Evolutionary conservation across 2,888 invertebrate genomes (phyloP), one percentile per base, ranked within the genome.

Genomic region (Netelia melanura): DNA sequence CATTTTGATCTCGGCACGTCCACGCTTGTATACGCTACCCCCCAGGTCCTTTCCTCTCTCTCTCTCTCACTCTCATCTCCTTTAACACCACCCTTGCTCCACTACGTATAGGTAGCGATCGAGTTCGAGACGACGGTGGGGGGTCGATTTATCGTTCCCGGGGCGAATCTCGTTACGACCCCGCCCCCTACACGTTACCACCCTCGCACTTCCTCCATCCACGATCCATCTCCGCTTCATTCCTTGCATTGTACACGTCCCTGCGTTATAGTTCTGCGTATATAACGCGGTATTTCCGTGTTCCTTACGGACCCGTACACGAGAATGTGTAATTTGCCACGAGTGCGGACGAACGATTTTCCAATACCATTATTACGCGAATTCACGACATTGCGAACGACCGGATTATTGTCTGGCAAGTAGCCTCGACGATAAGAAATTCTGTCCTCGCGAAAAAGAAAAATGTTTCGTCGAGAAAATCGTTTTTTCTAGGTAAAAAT

Each of bases 1-100:
- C 87, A 89, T 89, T 88, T 87, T 88, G 88, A 88, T 84, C 86
- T 80, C 74, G 87, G 78, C 86, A 87, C 84, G 84, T 86, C 74
- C 83, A 80, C 72, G 76, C 83, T 83, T 86, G 86, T 86, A 88
- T 86, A 86, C 86, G 87, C 86, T 84, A 88, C 76, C 77, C 65
- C 74, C 71, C 71, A 65, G 78, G 77, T 6, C 38, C 38, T 38
- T 38, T 38, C 6, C 38, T 38, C 38, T 38, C 38, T 8, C 38
- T 38, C 38, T 38, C 38, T 38, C 38, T 6, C 38, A 6, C 38
- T 6, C 38, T 38, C 38, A 38, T 38, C 38, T 38, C 6, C 38
- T 38, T 38, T 5, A 38, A 38, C 38, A 38, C 48, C 3, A 48
- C 14, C 48, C 48, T 48, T 48, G 0, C 48, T 14, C 74, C 86